Percentiles rank a stretch among this genome's conserved stretches.
phyloP scores from a whole-genome alignment of 2,113 vertebrate species.

The Phyllopteryx taeniolatus region DNA sequence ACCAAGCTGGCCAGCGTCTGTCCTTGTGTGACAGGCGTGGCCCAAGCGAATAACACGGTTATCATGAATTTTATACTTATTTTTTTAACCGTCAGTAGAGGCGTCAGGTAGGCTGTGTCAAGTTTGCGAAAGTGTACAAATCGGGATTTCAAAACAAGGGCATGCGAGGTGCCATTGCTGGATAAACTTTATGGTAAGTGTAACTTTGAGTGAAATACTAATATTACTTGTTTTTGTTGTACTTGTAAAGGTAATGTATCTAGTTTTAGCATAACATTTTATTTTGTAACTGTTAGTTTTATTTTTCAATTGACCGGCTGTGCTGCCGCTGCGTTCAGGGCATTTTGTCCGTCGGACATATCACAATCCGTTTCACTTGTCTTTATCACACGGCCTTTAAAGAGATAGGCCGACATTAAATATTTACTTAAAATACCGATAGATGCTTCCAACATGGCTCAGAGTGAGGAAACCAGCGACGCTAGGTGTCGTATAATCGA shows the following conservation, averaged over 20 bases:
- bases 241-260: rapidly evolving
- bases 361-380: not conserved
- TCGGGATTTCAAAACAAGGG: conserved; percentile 37
- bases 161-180: not conserved
- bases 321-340: rapidly evolving
- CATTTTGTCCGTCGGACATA: not conserved
- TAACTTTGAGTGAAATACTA: rapidly evolving
- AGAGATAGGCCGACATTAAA: not conserved
- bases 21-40: not conserved
- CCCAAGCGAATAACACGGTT: not conserved
- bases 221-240: rapidly evolving
- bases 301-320: conserved; percentile 11
- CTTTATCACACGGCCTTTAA: not conserved
- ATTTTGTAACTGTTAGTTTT: not conserved
- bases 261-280: not conserved
- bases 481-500: not conserved
- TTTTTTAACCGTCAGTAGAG: not conserved
- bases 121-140: not conserved
- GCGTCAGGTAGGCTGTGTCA: not conserved
- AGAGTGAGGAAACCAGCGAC: too few relatives aligned
- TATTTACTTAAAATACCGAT: not conserved
- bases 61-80: too few relatives aligned
- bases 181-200: not conserved
- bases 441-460: not conserved
- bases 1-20: not conserved